These are phyloP conservation scores for Hemibagrus guttatus DNA, from an alignment of 2,797 vertebrate species.

Conservation along the genomic window DNA sequence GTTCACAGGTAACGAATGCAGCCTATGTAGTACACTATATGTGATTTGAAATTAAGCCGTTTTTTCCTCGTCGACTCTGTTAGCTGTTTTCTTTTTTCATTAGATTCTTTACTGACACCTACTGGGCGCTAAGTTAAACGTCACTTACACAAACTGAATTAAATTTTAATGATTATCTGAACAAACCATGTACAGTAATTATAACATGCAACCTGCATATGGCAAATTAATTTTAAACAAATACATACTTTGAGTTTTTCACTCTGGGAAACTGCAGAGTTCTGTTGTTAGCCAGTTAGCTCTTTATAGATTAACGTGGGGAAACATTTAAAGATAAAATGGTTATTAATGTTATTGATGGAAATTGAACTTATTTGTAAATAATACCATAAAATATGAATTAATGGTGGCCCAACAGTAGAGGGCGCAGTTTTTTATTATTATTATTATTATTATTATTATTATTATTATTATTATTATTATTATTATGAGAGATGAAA, in stretches of 20 bases:
- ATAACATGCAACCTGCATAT: background rate
- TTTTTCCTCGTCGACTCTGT: background rate
- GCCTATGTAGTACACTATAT: slow-evolving; percentile 2
- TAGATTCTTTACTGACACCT: background rate
- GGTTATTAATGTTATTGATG: too few relatives aligned
- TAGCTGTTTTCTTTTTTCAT: background rate
- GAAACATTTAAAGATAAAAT: background rate
- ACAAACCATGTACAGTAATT: background rate
- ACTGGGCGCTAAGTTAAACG: background rate
- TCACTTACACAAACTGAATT: background rate
- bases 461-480: background rate
- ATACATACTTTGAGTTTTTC: background rate
- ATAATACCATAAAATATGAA: background rate
- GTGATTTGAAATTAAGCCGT: background rate
- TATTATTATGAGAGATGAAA: background rate
- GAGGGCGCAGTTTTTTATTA: background rate
- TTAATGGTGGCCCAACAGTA: background rate
- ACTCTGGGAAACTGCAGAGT: too few relatives aligned
- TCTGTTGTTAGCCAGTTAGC: too few relatives aligned
- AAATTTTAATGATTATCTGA: background rate
- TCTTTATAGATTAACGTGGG: too few relatives aligned
- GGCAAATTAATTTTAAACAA: background rate
- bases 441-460: background rate
- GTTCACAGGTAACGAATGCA: background rate
- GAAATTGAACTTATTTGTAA: background rate